Evolutionary conservation across 2,113 vertebrate genomes (phyloP), one percentile per base, ranked within the genome.

Genomic region (Numida meleagris): DNA sequence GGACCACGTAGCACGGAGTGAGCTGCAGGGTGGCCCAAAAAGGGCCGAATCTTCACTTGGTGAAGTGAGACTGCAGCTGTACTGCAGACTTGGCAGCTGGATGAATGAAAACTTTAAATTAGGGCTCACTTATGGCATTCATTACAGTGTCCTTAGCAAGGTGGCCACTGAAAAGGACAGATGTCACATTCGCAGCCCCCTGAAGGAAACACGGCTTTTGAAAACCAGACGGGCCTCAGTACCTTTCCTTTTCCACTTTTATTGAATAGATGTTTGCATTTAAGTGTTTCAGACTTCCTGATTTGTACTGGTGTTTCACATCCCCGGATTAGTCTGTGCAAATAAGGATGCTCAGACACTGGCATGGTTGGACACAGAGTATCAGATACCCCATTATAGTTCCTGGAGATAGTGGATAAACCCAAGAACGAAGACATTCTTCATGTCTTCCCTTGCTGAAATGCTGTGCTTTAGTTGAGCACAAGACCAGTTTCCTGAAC

Each of bases 211-310:
- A 6, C 78, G 18, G 25, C 4, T 71, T 85, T 94, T n/a, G 77
- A 67, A 91, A 68, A 17, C 58, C 40, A 84, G 36, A 4, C 1
- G 1, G 55, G 70, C 9, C 20, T 85, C 83, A 67, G 24, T 53
- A 55, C 1, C 0, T 24, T 70, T 84, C 29, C 27, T 86, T 90
- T 92, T 77, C 53, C 20, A 17, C 48, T 80, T 78, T 40, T 34
- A 88, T 17, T 72, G 73, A 86, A 90, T 61, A 78, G 17, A 2
- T 43, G 21, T 70, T 79, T 78, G 77, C 34, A 71, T 45, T 12
- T n/a, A 81, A 76, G 38, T 75, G 50, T 90, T 85, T 92, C 24
- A 45, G 31, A 92, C 46, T 88, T 93, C 68, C 73, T 73, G 24
- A 8, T 25, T 48, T 43, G 31, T 34, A 65, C 27, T 40, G 21